A percentile compares a stretch with the other conserved stretches of the same genome.
Conservation (phyloP, 2,113 vertebrate species). For the Rhinichthys klamathensis region DNA sequence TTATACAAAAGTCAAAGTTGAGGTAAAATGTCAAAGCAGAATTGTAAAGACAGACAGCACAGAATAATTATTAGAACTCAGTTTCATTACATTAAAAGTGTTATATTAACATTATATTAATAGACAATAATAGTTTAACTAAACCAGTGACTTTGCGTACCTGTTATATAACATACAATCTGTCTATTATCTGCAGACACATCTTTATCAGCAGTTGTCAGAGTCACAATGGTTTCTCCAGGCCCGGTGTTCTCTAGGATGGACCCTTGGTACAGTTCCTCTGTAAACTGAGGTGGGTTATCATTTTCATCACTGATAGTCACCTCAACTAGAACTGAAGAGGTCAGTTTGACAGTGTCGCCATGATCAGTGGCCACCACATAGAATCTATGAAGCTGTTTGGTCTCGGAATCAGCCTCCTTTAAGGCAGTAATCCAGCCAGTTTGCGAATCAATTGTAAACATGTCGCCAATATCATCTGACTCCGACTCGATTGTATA, state of each 20-base stretch:
- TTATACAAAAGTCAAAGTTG: neutral
- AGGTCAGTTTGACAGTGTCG: slow-evolving; percentile 83
- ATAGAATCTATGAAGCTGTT: slow-evolving; percentile 80
- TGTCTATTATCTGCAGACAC: slow-evolving; percentile 88
- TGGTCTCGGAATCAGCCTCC: slow-evolving; percentile 85
- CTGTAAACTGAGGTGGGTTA: slow-evolving; percentile 87
- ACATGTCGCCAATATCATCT: slow-evolving; percentile 75
- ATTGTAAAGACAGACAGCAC: neutral
- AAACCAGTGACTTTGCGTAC: slow-evolving; percentile 70
- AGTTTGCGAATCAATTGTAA: slow-evolving; percentile 86
- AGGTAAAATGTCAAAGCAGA: neutral
- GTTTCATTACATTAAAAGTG: neutral
- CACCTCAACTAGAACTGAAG: slow-evolving; percentile 89
- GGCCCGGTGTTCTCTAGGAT: slow-evolving; percentile 85
- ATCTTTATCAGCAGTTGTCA: slow-evolving; percentile 87
- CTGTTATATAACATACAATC: slow-evolving; percentile 94
- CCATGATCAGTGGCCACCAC: slow-evolving; percentile 92
- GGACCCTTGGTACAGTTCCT: slow-evolving; percentile 83
- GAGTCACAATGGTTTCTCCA: slow-evolving; percentile 80
- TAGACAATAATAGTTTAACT: neutral
- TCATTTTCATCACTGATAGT: slow-evolving; percentile 93
- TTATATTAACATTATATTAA: neutral
- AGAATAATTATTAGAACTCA: neutral
- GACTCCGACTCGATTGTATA: slow-evolving; percentile 83
- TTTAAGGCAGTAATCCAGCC: slow-evolving; percentile 90